Percentiles rank a stretch among this genome's conserved stretches.
Conservation (phyloP, 2,113 vertebrate species). For the Scophthalmus maximus region DNA sequence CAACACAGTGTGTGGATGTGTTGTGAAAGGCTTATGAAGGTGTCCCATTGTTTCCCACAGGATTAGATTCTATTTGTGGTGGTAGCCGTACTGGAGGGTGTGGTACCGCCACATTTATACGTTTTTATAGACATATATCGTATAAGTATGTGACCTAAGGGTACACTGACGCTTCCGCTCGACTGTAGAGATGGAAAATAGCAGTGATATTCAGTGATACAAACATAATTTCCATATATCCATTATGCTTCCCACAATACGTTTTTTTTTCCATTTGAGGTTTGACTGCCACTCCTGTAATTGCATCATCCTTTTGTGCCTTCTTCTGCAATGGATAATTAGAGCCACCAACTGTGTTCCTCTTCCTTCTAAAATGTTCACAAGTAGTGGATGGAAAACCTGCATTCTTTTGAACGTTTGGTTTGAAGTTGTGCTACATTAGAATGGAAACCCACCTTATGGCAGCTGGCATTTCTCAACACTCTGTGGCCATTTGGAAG, state of each 20-base stretch:
- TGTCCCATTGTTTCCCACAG: too few relatives aligned
- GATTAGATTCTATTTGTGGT: too few relatives aligned
- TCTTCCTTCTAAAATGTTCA: not conserved
- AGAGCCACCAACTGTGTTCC: not conserved
- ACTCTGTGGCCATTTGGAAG: not conserved
- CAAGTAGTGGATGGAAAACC: not conserved
- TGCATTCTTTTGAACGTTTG: not conserved
- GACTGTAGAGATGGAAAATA: not conserved
- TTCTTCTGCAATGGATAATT: not conserved
- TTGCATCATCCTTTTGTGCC: not conserved
- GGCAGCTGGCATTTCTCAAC: slow-evolving; percentile 2
- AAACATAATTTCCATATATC: not conserved
- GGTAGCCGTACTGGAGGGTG: too few relatives aligned
- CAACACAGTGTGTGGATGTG: too few relatives aligned
- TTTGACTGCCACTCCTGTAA: too few relatives aligned
- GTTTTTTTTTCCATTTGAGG: too few relatives aligned
- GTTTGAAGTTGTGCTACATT: not conserved
- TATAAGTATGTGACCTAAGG: not conserved
- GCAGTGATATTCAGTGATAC: not conserved
- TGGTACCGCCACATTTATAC: too few relatives aligned
- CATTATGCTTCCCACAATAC: too few relatives aligned
- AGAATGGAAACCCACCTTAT: not conserved
- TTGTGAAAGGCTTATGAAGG: too few relatives aligned
- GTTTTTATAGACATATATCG: too few relatives aligned
- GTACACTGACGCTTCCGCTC: not conserved